Percentiles rank a stretch among this genome's conserved stretches.
These are phyloP conservation scores for Diaphora mendica DNA, from an alignment of 2,888 invertebrate genomes.

Conservation along the genomic window DNA sequence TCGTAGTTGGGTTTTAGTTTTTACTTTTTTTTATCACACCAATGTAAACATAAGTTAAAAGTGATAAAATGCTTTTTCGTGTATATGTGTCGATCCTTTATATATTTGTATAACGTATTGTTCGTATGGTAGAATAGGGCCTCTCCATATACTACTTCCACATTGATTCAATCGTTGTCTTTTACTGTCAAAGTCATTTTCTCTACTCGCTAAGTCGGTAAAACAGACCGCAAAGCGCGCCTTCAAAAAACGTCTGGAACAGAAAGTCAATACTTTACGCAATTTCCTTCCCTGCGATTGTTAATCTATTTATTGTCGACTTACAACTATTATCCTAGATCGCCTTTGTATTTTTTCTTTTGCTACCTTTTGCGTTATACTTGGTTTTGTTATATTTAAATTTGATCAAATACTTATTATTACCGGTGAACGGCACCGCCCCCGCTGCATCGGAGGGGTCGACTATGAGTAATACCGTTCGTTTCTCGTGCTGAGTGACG, in stretches of 20 bases:
- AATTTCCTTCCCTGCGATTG: slow-evolving; percentile 30
- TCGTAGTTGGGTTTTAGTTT: too few relatives aligned
- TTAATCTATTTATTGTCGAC: slow-evolving; percentile 29
- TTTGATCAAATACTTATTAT: slow-evolving; percentile 29
- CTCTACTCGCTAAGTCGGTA: slow-evolving; percentile 58
- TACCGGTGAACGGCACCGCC: slow-evolving; percentile 59
- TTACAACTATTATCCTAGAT: slow-evolving; percentile 23
- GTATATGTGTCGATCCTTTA: too few relatives aligned
- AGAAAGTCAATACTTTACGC: slow-evolving; percentile 72
- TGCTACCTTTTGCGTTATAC: slow-evolving; percentile 23
- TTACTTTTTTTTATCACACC: too few relatives aligned
- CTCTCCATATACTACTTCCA: too few relatives aligned
- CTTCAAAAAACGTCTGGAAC: slow-evolving; percentile 52
- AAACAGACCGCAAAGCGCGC: slow-evolving; percentile 64
- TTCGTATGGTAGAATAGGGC: too few relatives aligned
- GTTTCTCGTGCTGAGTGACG: slow-evolving; percentile 81
- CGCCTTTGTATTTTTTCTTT: slow-evolving; percentile 15
- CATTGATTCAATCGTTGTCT: neutral
- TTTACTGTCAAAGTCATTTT: slow-evolving; percentile 8
- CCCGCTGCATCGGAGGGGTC: slow-evolving; percentile 63
- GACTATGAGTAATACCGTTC: slow-evolving; percentile 81
- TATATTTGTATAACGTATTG: too few relatives aligned
- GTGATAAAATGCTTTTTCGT: too few relatives aligned
- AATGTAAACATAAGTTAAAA: too few relatives aligned
- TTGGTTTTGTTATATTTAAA: slow-evolving; percentile 32